phyloP scores from a whole-genome alignment of 1,140 invertebrate genomes.

The Brachionus asplanchnoidis region DNA sequence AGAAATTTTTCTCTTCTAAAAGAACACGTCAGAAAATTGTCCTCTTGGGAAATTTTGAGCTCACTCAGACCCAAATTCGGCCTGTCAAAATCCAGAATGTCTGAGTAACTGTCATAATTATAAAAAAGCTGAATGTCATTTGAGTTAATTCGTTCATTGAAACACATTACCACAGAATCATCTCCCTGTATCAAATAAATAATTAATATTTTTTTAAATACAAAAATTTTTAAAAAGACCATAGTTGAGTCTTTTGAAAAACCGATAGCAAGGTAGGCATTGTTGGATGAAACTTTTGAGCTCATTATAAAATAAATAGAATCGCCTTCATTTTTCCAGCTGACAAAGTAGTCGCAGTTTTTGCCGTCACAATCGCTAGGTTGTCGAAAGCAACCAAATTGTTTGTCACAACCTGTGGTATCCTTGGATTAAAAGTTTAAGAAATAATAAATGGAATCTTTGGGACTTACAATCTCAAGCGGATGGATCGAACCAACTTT shows the following conservation, averaged over 20 bases:
- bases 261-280: not conserved
- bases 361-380: not conserved
- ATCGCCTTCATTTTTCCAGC: not conserved
- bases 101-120: not conserved
- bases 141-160: not conserved
- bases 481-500: not conserved
- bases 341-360: not conserved
- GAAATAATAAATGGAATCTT: not conserved
- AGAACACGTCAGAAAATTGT: not conserved
- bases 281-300: not conserved
- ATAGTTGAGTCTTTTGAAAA: not conserved
- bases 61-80: not conserved
- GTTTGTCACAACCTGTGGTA: not conserved
- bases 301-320: not conserved
- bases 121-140: not conserved
- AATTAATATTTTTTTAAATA: not conserved
- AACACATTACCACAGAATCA: not conserved
- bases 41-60: not conserved
- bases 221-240: not conserved
- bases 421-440: not conserved
- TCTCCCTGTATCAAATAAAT: not conserved
- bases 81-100: not conserved
- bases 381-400: not conserved
- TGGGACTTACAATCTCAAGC: not conserved
- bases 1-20: conserved; percentile 2